Evolutionary conservation across 37 sponge, comb jelly and placozoan genomes (phyloP), one percentile per base, ranked within the genome.

Genomic region (Mnemiopsis leidyi): DNA sequence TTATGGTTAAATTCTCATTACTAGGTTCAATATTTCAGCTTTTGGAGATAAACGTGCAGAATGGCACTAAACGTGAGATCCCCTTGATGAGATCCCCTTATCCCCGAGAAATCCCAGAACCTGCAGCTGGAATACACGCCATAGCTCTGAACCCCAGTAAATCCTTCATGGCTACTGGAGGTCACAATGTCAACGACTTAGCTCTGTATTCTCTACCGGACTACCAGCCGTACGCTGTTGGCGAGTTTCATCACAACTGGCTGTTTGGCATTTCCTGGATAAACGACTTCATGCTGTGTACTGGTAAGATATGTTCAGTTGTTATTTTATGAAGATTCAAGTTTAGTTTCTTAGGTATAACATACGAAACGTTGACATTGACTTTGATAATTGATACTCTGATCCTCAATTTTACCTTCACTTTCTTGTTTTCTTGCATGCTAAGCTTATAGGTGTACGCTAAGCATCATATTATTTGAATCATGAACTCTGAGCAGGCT

Each of bases 231-330:
- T 85, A 85, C 90, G 90, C 90, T 25, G 90, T 85, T 5, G 90
- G 90, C 28, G 90, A 85, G 90, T 85, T 85, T 39, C 90, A 85
- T 29, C 90, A 85, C 3, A 85, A 29, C 61, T 85, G 90, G 90
- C 61, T 85, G n/a, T 85, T 85, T 39, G 90, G 90, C 0, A 40
- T 85, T 5, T 85, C 90, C 29, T 85, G 90, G 90, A 85, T 85
- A 3, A 85, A 85, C 90, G 90, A 85, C 30, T 85, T 85, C 48
- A 40, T 85, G 61, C 35, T 85, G 0, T 85, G 90, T 39, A 85
- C 90, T 33, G 90, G 90, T 79, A 32, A 79, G 75, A n/a, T n/a
- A n/a, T 67, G 68, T 20, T 67, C n/a, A n/a, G n/a, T n/a, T n/a
- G n/a, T n/a, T n/a, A n/a, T n/a, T n/a, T n/a, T n/a, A n/a, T n/a